Conservation (phyloP, 2,797 vertebrate genomes). For the Cynopterus sphinx region DNA sequence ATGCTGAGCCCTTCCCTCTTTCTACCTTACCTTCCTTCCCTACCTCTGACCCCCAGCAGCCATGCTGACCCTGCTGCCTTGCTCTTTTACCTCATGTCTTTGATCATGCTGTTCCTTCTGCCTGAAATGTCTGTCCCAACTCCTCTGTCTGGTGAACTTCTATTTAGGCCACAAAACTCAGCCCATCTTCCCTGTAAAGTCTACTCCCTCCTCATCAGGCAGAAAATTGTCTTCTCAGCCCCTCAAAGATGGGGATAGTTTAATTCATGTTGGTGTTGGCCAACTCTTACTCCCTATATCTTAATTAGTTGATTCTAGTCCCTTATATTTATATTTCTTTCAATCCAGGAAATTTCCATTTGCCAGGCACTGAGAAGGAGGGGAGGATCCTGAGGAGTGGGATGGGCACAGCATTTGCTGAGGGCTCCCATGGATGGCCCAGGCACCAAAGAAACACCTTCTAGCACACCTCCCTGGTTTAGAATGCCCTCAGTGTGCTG, state of each 20-base stretch:
- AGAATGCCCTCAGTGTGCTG: accelerated
- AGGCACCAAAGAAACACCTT: accelerated
- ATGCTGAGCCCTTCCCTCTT: background rate
- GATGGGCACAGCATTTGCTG: background rate
- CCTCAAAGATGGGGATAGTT: background rate
- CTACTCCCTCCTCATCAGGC: background rate
- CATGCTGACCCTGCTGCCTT: accelerated
- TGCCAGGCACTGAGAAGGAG: background rate
- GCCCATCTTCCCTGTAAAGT: background rate
- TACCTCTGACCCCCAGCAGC: too few species aligned
- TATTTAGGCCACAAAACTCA: background rate
- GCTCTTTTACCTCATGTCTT: background rate
- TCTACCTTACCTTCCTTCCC: too few species aligned
- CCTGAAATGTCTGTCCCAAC: background rate
- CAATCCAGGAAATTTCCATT: background rate
- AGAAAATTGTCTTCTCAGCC: background rate
- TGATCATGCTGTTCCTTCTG: background rate
- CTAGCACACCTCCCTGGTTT: background rate
- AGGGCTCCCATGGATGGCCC: accelerated
- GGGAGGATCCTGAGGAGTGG: background rate
- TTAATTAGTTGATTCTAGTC: background rate
- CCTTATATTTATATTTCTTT: background rate
- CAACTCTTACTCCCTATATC: background rate
- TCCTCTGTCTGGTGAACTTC: background rate
- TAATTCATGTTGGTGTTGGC: background rate